Base-by-base conservation (phyloP, 2,797 vertebrate genomes). In the Sebastes kiyomatsui region DNA sequence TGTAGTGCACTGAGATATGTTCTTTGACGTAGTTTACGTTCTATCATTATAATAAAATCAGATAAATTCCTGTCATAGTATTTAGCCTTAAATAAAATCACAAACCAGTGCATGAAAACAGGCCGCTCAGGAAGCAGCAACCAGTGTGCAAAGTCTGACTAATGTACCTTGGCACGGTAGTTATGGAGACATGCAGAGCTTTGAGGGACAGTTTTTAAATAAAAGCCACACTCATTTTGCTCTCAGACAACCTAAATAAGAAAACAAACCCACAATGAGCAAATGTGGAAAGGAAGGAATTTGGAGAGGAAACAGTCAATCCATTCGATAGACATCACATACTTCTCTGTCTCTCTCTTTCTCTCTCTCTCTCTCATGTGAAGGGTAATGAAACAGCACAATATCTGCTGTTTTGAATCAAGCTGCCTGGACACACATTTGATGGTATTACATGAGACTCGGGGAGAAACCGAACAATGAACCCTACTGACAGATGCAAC, bases 231-330 rank as follows among this genome's bases (percentile, higher is more conserved):
- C 80, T 90, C 79, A 67, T 86, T 88, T 86, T 86, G 79, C 65
- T 87, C 80, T 79, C 85, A 85, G 88, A 87, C 80, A 83, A 85
- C 66, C 87, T 88, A 86, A 92, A 88, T 90, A 89, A 88, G 82
- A 91, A 88, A 90, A 88, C 80, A 91, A 85, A 88, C 68, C 86
- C 86, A 81, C 88, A 92, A 89, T 2, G 79, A 88, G 85, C 81
- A 86, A 92, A 92, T 86, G 72, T 76, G 84, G 90, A 88, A 71
- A 89, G 77, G 77, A 86, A 90, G 68, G 85, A 91, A 87, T 91
- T 87, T 83, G 58, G 18, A 86, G 58, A 88, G 87, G 88, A 90
- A 91, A 88, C 66, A 79, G 84, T 84, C 78, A 46, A 79, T 93
- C 72, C 74, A 65, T 86, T 84, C 83, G 86, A 90, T 74, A 87